Conservation (phyloP, 2,113 vertebrate species). For the Talpa occidentalis region DNA sequence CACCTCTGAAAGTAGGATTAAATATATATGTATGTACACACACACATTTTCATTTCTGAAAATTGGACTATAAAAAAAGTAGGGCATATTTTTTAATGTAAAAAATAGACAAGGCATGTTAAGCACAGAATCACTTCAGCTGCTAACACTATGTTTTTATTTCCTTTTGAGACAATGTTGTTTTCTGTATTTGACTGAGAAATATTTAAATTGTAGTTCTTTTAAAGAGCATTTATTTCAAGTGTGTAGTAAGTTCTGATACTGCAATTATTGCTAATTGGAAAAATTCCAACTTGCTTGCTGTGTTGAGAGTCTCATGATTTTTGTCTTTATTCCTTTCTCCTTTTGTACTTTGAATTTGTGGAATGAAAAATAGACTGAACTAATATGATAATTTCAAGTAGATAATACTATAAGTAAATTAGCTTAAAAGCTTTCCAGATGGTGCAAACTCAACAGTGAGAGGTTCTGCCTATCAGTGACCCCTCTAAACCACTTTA, state of each 20-base stretch:
- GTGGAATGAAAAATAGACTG: constrained; percentile 20
- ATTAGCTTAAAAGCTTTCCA: background rate
- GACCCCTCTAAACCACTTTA: background rate
- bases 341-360: constrained; percentile 8
- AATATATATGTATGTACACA: background rate
- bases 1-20: background rate
- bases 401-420: background rate
- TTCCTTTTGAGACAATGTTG: background rate
- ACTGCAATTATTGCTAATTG: constrained; percentile 58
- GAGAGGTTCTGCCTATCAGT: background rate
- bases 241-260: constrained; percentile 17
- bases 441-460: background rate
- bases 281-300: background rate
- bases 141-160: background rate
- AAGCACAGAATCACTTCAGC: background rate
- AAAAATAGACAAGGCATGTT: background rate
- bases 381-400: constrained; percentile 39
- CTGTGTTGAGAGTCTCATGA: background rate
- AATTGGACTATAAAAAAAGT: background rate
- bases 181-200: constrained; percentile 40
- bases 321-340: constrained; percentile 28
- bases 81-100: background rate
- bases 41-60: background rate
- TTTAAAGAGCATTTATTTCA: constrained; percentile 20
- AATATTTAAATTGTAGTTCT: constrained; percentile 35